Base-by-base conservation (phyloP, 2,888 invertebrate species). In the Megamerina dolium region DNA sequence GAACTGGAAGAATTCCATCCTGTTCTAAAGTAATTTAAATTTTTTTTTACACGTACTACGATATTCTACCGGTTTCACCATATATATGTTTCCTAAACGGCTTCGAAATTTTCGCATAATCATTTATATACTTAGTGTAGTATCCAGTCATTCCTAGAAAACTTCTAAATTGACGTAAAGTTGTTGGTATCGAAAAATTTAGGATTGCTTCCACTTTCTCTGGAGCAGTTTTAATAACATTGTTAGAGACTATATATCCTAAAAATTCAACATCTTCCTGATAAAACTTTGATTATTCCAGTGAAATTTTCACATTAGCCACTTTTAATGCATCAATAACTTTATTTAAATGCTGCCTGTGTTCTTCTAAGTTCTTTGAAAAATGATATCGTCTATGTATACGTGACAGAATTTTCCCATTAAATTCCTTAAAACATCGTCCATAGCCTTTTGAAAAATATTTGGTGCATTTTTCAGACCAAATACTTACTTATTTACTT, bases 351-450 rank as follows among this genome's bases (percentile, higher is more conserved):
- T 47, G 30, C 35, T 44, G 18, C 3, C 34, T 5, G 31, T 52
- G 42, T 27, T 34, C 34, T 9, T 44, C 37, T 12, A 21, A 27
- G 35, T 32, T 44, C 34, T 46, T 34, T 2, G 42, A 37, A 39
- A 43, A 48, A 54, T 38, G 14, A 51, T 51, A 26, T 54, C 48
- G 30, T 51, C 49, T 21, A 53, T 48, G 37, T 48, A 52, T 13
- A 48, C 43, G 9, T 43, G 44, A 31, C 46, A 48, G 17, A 37
- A 36, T 35, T 49, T 51, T 20, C 51, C 53, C 4, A 45, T 40
- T 13, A 26, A 32, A 8, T 33, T 21, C 2, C 43, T 27, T 3
- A 43, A 17, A 10, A 45, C 37, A 13, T 40, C 12, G 12, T 10
- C 27, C 45, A 10, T n/a, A n/a, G n/a, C n/a, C n/a, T n/a, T n/a